phyloP scores from a whole-genome alignment of 2,113 vertebrate species.

The Larimichthys crocea region DNA sequence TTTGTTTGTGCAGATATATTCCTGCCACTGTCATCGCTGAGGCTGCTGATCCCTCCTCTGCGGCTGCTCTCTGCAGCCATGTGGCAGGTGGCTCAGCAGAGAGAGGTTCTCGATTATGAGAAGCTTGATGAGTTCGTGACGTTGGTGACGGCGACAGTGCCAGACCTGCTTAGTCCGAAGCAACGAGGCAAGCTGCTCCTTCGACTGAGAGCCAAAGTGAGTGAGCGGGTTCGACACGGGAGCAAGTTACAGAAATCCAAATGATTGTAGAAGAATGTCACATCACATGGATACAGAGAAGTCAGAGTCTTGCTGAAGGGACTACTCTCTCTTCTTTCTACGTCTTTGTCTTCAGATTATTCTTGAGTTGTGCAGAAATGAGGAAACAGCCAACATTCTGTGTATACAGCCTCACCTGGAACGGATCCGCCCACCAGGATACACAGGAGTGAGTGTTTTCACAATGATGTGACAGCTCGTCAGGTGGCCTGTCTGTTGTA shows the following conservation, averaged over 20 bases:
- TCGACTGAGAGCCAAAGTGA: slow-evolving; percentile 82
- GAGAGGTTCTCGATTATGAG: slow-evolving; percentile 72
- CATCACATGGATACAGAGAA: background rate
- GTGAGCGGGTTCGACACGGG: background rate
- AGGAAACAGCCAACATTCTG: slow-evolving; percentile 51
- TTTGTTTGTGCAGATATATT: slow-evolving; percentile 55
- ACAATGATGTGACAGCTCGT: background rate
- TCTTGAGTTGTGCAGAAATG: slow-evolving; percentile 70
- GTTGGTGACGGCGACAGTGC: slow-evolving; percentile 72
- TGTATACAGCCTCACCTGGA: slow-evolving; percentile 66
- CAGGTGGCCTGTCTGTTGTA: background rate
- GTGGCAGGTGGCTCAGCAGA: slow-evolving; percentile 78
- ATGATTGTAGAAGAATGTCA: too few species aligned
- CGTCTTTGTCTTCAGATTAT: slow-evolving; percentile 54
- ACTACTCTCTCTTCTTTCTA: background rate
- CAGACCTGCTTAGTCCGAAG: slow-evolving; percentile 79
- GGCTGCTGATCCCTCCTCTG: slow-evolving; percentile 71
- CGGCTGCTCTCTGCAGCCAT: slow-evolving; percentile 78
- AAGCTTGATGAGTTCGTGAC: slow-evolving; percentile 80
- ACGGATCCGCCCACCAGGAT: slow-evolving; percentile 59
- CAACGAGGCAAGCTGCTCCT: slow-evolving; percentile 82
- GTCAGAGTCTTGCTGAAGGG: background rate
- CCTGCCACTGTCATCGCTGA: slow-evolving; percentile 61
- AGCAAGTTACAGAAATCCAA: background rate
- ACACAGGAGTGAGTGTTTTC: slow-evolving; percentile 60